These are phyloP conservation scores for Anser cygnoides DNA, from an alignment of 2,113 vertebrate species.

Conservation along the genomic window DNA sequence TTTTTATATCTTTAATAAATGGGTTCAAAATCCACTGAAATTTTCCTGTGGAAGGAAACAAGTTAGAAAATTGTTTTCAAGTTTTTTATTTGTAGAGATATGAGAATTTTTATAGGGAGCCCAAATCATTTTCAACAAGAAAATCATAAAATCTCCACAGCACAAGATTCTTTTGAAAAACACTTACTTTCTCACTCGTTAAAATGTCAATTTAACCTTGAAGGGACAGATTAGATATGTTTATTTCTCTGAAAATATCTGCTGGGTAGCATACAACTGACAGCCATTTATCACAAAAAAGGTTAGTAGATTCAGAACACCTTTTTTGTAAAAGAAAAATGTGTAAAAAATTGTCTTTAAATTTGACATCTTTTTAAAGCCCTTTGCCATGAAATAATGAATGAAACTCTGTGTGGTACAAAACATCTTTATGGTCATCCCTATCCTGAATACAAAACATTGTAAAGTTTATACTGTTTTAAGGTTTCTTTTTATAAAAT, in stretches of 20 bases:
- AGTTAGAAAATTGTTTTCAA: background rate
- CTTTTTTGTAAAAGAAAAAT: background rate
- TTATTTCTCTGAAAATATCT: background rate
- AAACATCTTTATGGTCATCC: background rate
- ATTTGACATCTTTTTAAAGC: background rate
- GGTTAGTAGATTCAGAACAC: background rate
- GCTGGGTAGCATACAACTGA: background rate
- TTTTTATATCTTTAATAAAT: background rate
- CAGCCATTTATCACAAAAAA: background rate
- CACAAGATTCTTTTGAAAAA: background rate
- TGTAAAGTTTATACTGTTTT: background rate
- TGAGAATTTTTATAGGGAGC: background rate
- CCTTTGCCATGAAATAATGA: background rate
- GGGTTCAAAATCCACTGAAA: background rate
- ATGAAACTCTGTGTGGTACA: background rate
- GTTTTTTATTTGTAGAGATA: background rate
- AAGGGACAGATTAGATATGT: background rate
- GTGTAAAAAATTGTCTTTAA: background rate
- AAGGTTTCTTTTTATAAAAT: background rate
- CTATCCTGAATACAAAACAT: fast-evolving
- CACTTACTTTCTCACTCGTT: background rate
- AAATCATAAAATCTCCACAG: background rate
- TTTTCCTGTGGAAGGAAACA: background rate
- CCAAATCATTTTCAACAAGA: background rate
- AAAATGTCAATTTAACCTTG: background rate